Base-by-base conservation (phyloP, 2,113 vertebrate species). In the Paramisgurnus dabryanus region DNA sequence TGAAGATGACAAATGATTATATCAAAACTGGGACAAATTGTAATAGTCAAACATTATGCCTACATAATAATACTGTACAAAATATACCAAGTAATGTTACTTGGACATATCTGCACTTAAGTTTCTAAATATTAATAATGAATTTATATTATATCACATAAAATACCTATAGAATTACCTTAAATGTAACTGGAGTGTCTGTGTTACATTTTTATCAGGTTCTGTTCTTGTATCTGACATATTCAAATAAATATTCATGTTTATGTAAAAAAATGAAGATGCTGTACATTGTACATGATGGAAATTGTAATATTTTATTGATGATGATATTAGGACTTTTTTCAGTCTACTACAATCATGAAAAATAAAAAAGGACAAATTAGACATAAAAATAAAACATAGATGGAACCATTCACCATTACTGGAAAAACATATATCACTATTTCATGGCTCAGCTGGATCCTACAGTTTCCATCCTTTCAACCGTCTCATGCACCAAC, bases 401-500 rank as follows among this genome's bases (percentile, higher is more conserved):
- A 49, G 8, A 10, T 8, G 47, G 5, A 5, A 45, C 43, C 43
- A 6, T 45, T 45, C 5, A 45, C 2, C 43, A 45, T 45, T 45
- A 45, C 7, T 45, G 7, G 5, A 6, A 5, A 6, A 6, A 8
- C 7, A 3, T 45, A 67, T 7, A 10, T 53, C 58, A 72, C 50
- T 50, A 80, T 57, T 41, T 7, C 9, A 15, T 3, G 39, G 4
- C 1, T 91, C 81, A 92, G 22, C 69, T 71, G 27, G 69, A 71
- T 60, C 10, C 53, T 13, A 85, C 85, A 4, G 87, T 90, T 0
- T 92, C 91, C 92, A 92, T 92, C 80, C 15, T 73, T 66, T 91
- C 87, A 80, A 93, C 86, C 0, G 17, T 84, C 80, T 93, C 91
- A 4, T 89, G 61, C 0, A 93, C 87, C 4, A 93, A 57, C 27